Percentiles rank a stretch among this genome's conserved stretches.
These are phyloP conservation scores for Serrognathus titanus DNA, from an alignment of 2,888 invertebrate species.

Conservation along the genomic window DNA sequence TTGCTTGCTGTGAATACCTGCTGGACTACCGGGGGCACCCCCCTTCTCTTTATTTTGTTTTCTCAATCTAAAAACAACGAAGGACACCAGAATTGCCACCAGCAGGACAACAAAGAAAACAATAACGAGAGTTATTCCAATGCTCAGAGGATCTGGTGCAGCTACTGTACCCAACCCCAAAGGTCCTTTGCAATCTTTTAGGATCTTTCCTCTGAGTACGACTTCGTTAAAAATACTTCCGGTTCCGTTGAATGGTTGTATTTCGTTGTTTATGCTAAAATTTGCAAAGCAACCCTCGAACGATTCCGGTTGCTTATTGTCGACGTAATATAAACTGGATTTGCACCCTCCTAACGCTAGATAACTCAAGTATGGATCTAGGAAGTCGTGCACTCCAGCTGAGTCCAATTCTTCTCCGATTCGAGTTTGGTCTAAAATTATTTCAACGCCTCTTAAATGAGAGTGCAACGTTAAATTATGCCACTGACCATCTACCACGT, in stretches of 20 bases:
- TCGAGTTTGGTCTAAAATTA: constrained; percentile 67
- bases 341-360: constrained; percentile 77
- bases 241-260: constrained; percentile 85
- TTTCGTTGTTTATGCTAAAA: constrained; percentile 83
- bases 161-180: constrained; percentile 74
- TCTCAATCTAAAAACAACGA: constrained; percentile 85
- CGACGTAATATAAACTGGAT: constrained; percentile 57
- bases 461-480: constrained; percentile 80
- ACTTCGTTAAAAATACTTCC: constrained; percentile 77
- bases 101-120: constrained; percentile 89
- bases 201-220: constrained; percentile 67
- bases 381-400: constrained; percentile 84
- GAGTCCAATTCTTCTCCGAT: constrained; percentile 84
- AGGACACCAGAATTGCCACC: constrained; percentile 85
- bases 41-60: constrained; percentile 85
- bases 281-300: constrained; percentile 90
- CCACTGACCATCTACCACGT: constrained; percentile 80
- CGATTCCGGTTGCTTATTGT: constrained; percentile 55
- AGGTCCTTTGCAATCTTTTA: constrained; percentile 70
- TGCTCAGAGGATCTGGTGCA: constrained; percentile 82
- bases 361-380: constrained; percentile 83
- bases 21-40: constrained; percentile 62
- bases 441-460: constrained; percentile 64
- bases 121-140: constrained; percentile 89
- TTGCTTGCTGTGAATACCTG: constrained; percentile 75